phyloP scores from a whole-genome alignment of 2,113 vertebrate species.

The Tachysurus fulvidraco region DNA sequence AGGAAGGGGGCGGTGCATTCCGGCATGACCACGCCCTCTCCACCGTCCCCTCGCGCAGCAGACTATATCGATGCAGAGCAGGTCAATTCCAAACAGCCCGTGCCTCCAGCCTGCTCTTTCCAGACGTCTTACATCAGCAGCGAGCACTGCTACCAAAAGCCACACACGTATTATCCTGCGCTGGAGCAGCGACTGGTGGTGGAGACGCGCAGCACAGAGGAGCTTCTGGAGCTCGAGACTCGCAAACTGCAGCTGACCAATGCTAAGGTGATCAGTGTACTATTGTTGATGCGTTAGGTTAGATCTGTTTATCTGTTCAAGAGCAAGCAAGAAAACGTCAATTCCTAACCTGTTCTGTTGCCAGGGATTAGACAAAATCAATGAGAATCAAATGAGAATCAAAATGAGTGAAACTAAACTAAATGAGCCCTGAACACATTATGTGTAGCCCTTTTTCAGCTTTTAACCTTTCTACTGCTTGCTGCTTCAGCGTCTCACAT shows the following conservation, averaged over 20 bases:
- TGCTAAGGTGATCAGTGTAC: slow-evolving; percentile 26
- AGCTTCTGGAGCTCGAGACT: slow-evolving; percentile 72
- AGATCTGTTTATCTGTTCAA: neutral
- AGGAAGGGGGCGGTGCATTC: slow-evolving; percentile 66
- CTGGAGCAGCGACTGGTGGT: slow-evolving; percentile 85
- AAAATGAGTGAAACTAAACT: no score
- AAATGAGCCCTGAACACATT: neutral
- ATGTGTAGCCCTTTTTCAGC: neutral
- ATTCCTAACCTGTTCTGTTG: neutral
- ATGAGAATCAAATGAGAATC: no score
- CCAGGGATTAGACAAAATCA: neutral
- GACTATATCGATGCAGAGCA: slow-evolving; percentile 44
- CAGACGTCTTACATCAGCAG: slow-evolving; percentile 94
- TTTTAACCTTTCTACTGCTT: neutral
- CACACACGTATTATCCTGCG: slow-evolving; percentile 85
- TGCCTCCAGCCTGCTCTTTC: slow-evolving; percentile 71
- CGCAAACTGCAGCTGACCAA: slow-evolving; percentile 66
- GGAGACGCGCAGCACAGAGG: slow-evolving; percentile 79
- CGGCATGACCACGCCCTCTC: slow-evolving; percentile 37
- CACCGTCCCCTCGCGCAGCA: slow-evolving; percentile 13
- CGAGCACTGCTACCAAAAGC: slow-evolving; percentile 98
- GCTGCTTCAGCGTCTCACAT: neutral
- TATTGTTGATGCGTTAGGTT: neutral
- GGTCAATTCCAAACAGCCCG: slow-evolving; percentile 72
- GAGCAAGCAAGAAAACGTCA: neutral